These are phyloP conservation scores for Intellagama lesueurii DNA, from an alignment of 2,797 vertebrate species.

Conservation along the genomic window DNA sequence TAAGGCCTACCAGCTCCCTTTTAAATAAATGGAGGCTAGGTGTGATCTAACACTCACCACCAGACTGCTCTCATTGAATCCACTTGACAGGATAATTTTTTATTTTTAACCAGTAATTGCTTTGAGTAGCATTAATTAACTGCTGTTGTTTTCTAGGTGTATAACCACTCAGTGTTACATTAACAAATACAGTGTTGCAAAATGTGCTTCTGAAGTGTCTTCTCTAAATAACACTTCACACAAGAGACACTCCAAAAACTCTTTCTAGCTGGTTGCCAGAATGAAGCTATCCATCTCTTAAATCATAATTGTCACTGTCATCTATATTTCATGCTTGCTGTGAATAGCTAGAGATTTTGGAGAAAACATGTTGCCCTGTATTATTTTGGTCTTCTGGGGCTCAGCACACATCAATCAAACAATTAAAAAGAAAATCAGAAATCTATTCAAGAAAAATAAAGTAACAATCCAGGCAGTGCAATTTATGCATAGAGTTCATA, in stretches of 20 bases:
- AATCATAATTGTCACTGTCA: conserved; percentile 4
- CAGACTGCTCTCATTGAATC: background rate
- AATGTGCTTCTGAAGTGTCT: conserved; percentile 50
- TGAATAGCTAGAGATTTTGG: conserved; percentile 5
- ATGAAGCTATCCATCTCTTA: conserved; percentile 18
- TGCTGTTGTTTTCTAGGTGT: conserved; percentile 5
- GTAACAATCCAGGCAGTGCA: background rate
- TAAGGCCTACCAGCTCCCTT: background rate
- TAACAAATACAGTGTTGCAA: conserved; percentile 15
- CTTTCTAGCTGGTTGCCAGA: conserved; percentile 46
- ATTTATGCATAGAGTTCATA: background rate
- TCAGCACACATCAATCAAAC: background rate
- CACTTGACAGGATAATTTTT: background rate
- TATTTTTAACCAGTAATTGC: background rate
- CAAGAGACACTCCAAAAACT: conserved; percentile 21
- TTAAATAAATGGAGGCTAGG: background rate
- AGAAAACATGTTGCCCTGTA: background rate
- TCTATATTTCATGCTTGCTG: conserved; percentile 16
- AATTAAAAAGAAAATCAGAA: background rate
- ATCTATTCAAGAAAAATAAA: background rate
- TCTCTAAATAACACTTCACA: conserved; percentile 28
- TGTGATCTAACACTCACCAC: too few relatives aligned
- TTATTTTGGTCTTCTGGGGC: background rate
- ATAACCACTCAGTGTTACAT: conserved; percentile 1
- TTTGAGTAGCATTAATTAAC: conserved; percentile 42